Evolutionary conservation across 2,797 vertebrate species (phyloP), one percentile per base, ranked within the genome.

Genomic region (Eospalax fontanierii): DNA sequence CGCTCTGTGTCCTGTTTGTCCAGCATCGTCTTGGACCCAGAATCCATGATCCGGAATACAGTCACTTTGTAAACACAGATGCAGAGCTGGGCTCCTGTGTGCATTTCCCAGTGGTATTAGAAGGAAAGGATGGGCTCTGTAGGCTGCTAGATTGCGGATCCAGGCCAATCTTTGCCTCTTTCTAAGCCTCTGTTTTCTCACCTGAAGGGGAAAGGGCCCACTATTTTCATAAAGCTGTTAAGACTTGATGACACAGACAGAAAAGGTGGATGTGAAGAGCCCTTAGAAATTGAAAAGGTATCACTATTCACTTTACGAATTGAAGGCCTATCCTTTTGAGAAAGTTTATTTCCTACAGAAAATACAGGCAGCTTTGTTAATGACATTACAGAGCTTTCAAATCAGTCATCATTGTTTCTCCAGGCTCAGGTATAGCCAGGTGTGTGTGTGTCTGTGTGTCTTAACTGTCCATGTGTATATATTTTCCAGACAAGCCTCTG

Each of bases 341-440:
- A 88, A 63, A 80, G 30, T 88, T 88, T 59, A 65, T 76, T 93
- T 95, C 74, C 78, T 93, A 78, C 74, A 76, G 46, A 90, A 90
- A 86, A 89, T 61, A 71, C 6, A 87, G 54, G 54, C 35, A 87
- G 50, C 28, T 95, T 43, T 65, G 9, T 57, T 78, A 75, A 73
- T 63, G 75, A 83, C n/a, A 84, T n/a, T 43, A 82, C 35, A 35
- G 10, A 43, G 50, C 75, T 92, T 90, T 93, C 11, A 38, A 74
- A 65, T 82, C 24, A 28, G 61, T 22, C n/a, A 57, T 21, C 11
- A 28, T 68, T 59, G 74, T 7, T 87, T 80, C 78, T 68, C 68
- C 24, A 79, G 33, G 80, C 70, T 21, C 3, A 14, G 61, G 81
- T 30, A 22, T 33, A 26, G 24, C 46, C 19, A 18, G 1, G 1